These are phyloP conservation scores for Phataginus tetradactyla DNA, from an alignment of 2,797 vertebrate genomes.

Conservation along the genomic window DNA sequence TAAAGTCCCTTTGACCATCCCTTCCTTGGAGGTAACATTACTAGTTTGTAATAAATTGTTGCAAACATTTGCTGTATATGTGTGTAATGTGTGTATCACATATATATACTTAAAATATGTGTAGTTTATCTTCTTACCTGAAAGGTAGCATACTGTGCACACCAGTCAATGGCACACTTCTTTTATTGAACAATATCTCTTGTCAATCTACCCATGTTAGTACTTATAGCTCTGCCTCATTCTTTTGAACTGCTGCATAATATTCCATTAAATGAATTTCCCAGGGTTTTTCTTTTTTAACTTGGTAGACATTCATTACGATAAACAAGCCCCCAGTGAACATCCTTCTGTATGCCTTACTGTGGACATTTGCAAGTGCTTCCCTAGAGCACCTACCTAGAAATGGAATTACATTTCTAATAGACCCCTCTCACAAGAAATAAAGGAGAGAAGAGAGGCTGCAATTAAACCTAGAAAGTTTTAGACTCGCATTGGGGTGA, in stretches of 20 bases:
- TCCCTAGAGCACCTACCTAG: neutral
- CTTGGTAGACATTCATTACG: neutral
- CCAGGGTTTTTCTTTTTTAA: neutral
- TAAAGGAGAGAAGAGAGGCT: neutral
- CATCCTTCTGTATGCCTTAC: neutral
- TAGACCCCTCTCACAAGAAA: neutral
- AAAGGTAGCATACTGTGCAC: neutral
- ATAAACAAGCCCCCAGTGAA: neutral
- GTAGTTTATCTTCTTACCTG: neutral
- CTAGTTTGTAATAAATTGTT: neutral
- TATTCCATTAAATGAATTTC: neutral
- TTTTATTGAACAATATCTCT: conserved; percentile 9
- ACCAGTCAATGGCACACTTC: neutral
- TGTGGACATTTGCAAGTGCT: neutral
- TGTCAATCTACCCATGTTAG: neutral
- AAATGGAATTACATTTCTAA: neutral
- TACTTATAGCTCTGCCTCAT: neutral
- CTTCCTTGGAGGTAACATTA: neutral
- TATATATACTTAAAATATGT: neutral
- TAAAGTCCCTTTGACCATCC: neutral
- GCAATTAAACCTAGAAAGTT: neutral
- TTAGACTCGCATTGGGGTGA: neutral
- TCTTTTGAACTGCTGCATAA: neutral
- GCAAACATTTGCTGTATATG: neutral
- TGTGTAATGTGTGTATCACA: accelerated